phyloP scores from a whole-genome alignment of 2,113 vertebrate genomes.

The Bothrops jararaca region DNA sequence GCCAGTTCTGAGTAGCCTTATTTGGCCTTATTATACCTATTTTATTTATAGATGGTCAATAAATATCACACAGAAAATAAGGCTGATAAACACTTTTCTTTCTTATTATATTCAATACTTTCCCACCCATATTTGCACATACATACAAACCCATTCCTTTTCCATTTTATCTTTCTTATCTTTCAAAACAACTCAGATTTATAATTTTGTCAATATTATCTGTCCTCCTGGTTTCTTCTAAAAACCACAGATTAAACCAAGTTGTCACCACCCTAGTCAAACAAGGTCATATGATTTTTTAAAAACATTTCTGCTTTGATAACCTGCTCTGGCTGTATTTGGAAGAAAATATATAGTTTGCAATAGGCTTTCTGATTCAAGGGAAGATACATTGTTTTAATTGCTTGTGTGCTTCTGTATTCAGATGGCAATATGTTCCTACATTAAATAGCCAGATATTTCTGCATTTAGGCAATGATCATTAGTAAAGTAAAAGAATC shows the following conservation, averaged over 20 bases:
- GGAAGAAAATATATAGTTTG: neutral
- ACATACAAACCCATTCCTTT: neutral
- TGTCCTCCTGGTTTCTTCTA: neutral
- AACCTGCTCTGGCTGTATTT: neutral
- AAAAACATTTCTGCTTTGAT: neutral
- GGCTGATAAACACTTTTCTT: neutral
- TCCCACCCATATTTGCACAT: neutral
- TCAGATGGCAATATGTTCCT: neutral
- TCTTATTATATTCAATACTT: neutral
- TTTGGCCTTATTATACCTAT: neutral
- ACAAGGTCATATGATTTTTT: neutral
- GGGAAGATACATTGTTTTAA: neutral
- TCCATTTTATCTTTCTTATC: neutral
- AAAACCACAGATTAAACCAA: neutral
- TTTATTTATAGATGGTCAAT: neutral
- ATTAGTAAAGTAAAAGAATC: slow-evolving; percentile 16
- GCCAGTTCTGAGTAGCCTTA: neutral
- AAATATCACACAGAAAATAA: neutral
- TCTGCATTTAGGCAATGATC: neutral
- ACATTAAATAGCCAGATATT: neutral
- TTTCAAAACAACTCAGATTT: neutral
- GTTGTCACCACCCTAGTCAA: neutral
- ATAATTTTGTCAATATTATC: neutral
- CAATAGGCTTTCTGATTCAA: neutral
- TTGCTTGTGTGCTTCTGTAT: neutral